Percentiles rank a stretch among this genome's conserved stretches.
phyloP scores from a whole-genome alignment of 2,888 invertebrate species.

The Cataglyphis albicans region DNA sequence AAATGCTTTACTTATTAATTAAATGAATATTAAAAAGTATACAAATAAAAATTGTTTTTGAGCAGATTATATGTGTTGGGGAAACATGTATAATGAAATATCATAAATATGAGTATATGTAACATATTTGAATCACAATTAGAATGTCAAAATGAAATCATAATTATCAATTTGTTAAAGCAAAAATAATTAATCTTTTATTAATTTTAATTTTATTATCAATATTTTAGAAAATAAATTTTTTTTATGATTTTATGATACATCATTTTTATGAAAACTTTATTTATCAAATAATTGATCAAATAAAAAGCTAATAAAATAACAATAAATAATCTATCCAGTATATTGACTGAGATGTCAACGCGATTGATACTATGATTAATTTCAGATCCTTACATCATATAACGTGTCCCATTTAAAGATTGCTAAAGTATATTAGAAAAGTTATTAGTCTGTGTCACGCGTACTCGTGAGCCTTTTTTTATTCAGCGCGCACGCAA shows the following conservation, averaged over 20 bases:
- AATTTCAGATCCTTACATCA: conserved; percentile 2
- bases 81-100: background rate
- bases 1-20: background rate
- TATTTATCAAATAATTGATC: background rate
- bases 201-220: background rate
- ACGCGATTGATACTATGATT: background rate
- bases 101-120: background rate
- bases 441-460: conserved; percentile 28
- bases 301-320: background rate
- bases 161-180: background rate
- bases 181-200: background rate
- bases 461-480: conserved; percentile 57
- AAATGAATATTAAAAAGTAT: background rate
- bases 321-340: background rate
- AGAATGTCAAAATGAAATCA: background rate
- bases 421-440: background rate
- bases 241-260: no score
- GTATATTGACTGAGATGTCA: background rate
- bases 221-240: background rate
- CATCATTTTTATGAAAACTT: no score
- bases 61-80: background rate
- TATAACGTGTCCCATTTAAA: conserved; percentile 16
- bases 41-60: background rate
- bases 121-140: background rate
- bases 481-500: background rate